Conservation (phyloP, 2,113 vertebrate genomes). For the zebrafish (Danio rerio) region GRCz12tu NC_133200.1:14962501-14963000, state of each 20-base stretch:
- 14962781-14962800: background rate
- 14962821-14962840: background rate
- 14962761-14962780: background rate
- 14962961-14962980: no score
- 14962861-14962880: no score
- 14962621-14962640: background rate
- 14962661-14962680: background rate
- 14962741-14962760: background rate
- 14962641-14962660: no score
- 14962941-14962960: no score
- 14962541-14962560: background rate
- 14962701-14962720: background rate
- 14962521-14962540: background rate
- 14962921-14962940: no score
- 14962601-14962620: background rate
- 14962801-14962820: background rate
- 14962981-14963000: no score
- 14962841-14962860: no score
- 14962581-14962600: background rate
- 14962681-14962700: background rate
- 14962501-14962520: background rate
- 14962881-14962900: no score
- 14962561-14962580: background rate
- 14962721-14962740: background rate
- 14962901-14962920: no score